Percentiles rank a stretch among this genome's conserved stretches.
These are phyloP conservation scores for Litocranius walleri DNA, from an alignment of 2,113 vertebrate genomes.

Conservation along the genomic window DNA sequence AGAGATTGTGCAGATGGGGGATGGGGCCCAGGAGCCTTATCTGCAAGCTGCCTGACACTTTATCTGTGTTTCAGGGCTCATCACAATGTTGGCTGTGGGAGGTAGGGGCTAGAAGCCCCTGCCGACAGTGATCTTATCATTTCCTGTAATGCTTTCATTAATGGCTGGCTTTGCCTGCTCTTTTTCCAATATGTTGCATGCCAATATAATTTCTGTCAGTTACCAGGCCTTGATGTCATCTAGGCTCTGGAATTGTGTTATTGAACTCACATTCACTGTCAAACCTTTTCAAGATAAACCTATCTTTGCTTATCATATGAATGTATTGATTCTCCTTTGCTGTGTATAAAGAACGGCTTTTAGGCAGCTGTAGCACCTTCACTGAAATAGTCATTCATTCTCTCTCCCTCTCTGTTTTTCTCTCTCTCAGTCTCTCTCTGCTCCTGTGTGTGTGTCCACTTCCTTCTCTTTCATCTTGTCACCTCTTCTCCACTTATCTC, in stretches of 20 bases:
- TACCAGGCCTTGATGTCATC: not conserved
- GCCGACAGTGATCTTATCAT: not conserved
- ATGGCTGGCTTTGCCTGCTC: not conserved
- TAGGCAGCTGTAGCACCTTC: not conserved
- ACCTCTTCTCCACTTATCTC: not conserved
- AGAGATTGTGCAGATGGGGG: not conserved
- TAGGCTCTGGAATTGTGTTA: not conserved
- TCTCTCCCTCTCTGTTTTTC: not conserved
- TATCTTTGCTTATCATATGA: not conserved
- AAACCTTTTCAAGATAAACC: not conserved
- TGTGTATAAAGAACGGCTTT: not conserved
- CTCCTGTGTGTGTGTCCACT: not conserved
- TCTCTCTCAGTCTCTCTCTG: not conserved
- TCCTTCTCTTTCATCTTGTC: not conserved
- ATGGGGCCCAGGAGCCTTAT: not conserved
- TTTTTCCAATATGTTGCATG: not conserved
- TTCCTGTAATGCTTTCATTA: not conserved
- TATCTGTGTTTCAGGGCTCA: not conserved
- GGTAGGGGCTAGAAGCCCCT: not conserved
- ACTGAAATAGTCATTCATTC: not conserved
- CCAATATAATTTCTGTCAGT: not conserved
- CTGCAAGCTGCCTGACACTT: not conserved
- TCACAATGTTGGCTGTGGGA: not conserved
- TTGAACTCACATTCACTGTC: slow-evolving; percentile 9
- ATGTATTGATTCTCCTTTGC: not conserved